These are phyloP conservation scores for Pammene aurita DNA, from an alignment of 2,888 invertebrate species.

Conservation along the genomic window DNA sequence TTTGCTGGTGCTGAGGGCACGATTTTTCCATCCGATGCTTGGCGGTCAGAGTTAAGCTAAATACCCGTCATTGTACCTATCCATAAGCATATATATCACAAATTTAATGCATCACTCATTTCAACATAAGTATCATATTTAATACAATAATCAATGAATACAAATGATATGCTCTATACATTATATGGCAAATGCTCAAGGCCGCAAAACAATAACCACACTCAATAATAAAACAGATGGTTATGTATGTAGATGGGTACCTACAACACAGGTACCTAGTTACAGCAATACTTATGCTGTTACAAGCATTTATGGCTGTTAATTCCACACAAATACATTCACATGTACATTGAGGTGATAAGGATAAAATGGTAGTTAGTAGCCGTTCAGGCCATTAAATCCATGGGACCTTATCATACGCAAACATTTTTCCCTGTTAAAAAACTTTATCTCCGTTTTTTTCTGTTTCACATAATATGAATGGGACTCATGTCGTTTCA, in stretches of 20 bases:
- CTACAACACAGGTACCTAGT: neutral
- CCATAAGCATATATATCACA: too few species aligned
- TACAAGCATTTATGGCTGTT: neutral
- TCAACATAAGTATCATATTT: too few species aligned
- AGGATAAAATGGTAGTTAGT: conserved; percentile 24
- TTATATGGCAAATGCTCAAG: neutral
- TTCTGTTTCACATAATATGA: neutral
- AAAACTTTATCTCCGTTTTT: neutral
- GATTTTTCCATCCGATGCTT: too few species aligned
- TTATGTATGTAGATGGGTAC: conserved; percentile 11
- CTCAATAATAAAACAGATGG: conserved; percentile 18
- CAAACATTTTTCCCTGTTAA: neutral
- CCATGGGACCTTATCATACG: conserved; percentile 35
- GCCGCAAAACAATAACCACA: conserved; percentile 7
- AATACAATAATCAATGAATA: too few species aligned
- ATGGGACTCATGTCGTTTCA: too few species aligned
- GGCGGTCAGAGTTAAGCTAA: too few species aligned
- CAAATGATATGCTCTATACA: neutral
- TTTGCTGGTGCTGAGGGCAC: too few species aligned
- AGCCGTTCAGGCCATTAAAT: conserved; percentile 10
- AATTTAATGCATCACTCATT: too few species aligned
- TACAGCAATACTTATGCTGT: conserved; percentile 5
- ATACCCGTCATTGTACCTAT: too few species aligned
- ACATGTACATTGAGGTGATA: conserved; percentile 7
- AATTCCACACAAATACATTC: conserved; percentile 7